These are phyloP conservation scores for Lysiphlebus fabarum DNA, from an alignment of 1,140 invertebrate genomes.

Conservation along the genomic window DNA sequence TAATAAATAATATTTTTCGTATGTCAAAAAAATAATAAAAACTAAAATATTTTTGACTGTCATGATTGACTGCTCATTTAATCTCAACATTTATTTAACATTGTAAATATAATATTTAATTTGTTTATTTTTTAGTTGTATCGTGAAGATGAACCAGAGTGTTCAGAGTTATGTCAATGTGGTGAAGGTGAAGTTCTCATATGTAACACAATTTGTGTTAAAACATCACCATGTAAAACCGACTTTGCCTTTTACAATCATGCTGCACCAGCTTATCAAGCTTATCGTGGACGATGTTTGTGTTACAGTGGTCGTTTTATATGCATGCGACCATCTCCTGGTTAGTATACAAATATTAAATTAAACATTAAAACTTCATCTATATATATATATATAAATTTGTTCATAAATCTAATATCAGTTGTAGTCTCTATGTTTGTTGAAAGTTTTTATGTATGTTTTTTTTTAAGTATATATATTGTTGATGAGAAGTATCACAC, in stretches of 20 bases:
- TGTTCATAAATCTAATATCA: no score
- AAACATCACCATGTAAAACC: slow-evolving; percentile 78
- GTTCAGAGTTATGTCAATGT: slow-evolving; percentile 78
- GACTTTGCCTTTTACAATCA: slow-evolving; percentile 85
- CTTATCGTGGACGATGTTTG: slow-evolving; percentile 80
- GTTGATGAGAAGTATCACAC: no score
- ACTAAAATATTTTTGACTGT: no score
- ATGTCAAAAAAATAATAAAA: no score
- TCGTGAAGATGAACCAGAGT: slow-evolving; percentile 78
- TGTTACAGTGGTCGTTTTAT: slow-evolving; percentile 88
- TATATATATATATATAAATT: no score
- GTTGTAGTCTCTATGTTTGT: no score
- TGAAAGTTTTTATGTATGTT: no score
- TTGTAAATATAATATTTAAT: slow-evolving; percentile 11
- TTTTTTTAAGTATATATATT: no score
- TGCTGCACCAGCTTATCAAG: slow-evolving; percentile 82
- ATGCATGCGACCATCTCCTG: slow-evolving; percentile 81
- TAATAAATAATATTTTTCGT: no score
- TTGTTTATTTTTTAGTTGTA: slow-evolving; percentile 63
- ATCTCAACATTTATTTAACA: no score
- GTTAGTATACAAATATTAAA: slow-evolving; percentile 50
- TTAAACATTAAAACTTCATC: no score
- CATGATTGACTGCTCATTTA: no score
- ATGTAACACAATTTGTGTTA: slow-evolving; percentile 82
- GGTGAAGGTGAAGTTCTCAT: slow-evolving; percentile 70